phyloP scores from a whole-genome alignment of 2,888 invertebrate genomes.

The Scaeva pyrastri region DNA sequence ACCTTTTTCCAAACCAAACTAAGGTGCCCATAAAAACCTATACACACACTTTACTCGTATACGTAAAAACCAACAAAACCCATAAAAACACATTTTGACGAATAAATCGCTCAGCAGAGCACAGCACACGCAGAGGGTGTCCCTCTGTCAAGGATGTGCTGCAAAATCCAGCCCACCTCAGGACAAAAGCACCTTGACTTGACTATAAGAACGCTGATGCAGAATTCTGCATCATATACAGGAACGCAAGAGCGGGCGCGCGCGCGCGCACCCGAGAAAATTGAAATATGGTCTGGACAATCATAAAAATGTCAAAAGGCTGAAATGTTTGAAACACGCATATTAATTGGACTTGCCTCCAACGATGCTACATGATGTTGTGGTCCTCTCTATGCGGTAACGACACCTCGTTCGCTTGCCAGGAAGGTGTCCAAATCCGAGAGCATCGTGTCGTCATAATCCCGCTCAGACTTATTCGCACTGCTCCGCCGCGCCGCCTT shows the following conservation, averaged over 20 bases:
- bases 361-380: conserved; percentile 63
- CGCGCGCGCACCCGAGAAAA: conserved; percentile 61
- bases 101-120: conserved; percentile 74
- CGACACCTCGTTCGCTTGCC: conserved; percentile 50
- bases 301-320: conserved; percentile 76
- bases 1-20: conserved; percentile 33
- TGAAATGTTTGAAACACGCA: conserved; percentile 76
- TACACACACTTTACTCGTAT: conserved; percentile 15
- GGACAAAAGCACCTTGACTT: conserved; percentile 33
- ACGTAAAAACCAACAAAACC: conserved; percentile 24
- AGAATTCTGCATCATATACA: background rate
- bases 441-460: conserved; percentile 18
- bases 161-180: conserved; percentile 62
- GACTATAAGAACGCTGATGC: background rate
- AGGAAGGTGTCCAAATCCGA: conserved; percentile 46
- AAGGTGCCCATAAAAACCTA: too few relatives aligned
- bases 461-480: background rate
- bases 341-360: conserved; percentile 76
- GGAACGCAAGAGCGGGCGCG: background rate
- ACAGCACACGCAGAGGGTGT: conserved; percentile 74
- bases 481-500: background rate
- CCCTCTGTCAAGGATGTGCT: conserved; percentile 65
- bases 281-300: conserved; percentile 75
- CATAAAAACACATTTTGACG: conserved; percentile 76
- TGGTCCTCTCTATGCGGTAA: conserved; percentile 29